These are phyloP conservation scores for Bombyx huttoni DNA, from an alignment of 2,888 invertebrate species.

Conservation along the genomic window DNA sequence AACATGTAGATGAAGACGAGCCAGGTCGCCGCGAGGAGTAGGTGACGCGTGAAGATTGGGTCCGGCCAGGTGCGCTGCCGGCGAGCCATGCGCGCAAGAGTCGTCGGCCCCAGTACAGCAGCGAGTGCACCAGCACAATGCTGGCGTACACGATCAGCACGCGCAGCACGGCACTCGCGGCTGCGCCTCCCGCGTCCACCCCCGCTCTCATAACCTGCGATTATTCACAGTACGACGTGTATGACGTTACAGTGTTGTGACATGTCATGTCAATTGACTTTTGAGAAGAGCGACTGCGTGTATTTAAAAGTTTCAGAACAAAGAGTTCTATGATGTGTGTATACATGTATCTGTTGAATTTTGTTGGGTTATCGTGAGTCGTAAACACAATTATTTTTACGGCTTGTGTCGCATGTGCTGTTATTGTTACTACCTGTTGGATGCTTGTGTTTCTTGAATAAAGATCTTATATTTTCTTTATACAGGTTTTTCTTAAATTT, in stretches of 20 bases:
- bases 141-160: slow-evolving; percentile 33
- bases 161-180: slow-evolving; percentile 24
- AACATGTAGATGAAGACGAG: slow-evolving; percentile 31
- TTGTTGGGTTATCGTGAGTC: no score
- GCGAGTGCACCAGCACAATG: slow-evolving; percentile 32
- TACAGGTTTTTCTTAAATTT: no score
- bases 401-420: no score
- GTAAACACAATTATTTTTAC: no score
- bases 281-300: no score
- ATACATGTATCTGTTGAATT: no score
- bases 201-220: slow-evolving; percentile 1
- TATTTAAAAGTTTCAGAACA: no score
- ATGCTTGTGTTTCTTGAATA: no score
- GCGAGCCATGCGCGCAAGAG: slow-evolving; percentile 15
- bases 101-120: slow-evolving; percentile 38
- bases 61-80: slow-evolving; percentile 14
- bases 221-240: neutral
- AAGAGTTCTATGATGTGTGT: no score
- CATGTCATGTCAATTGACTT: no score
- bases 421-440: no score
- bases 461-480: no score
- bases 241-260: neutral
- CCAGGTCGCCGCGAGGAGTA: slow-evolving; percentile 22
- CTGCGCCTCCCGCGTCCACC: slow-evolving; percentile 9
- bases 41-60: slow-evolving; percentile 14